These are phyloP conservation scores for Drosophila vallismaia DNA, from an alignment of 2,888 invertebrate genomes.

Conservation along the genomic window DNA sequence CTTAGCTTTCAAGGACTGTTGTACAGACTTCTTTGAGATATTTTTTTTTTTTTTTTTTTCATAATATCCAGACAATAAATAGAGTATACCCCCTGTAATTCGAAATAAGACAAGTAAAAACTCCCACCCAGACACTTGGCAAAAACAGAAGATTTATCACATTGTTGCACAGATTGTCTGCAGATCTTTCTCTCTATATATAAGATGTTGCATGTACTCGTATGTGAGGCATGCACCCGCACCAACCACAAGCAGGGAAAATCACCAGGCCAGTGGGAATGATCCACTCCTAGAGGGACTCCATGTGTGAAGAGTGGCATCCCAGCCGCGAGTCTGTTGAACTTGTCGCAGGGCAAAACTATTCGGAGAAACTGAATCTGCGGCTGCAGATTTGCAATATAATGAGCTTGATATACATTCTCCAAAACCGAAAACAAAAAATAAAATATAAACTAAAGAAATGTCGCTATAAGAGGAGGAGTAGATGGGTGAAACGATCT, in stretches of 20 bases:
- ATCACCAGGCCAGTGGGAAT: constrained; percentile 8
- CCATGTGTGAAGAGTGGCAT: constrained; percentile 33
- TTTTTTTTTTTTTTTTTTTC: background rate
- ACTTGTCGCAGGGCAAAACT: constrained; percentile 64
- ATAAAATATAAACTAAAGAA: background rate
- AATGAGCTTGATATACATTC: constrained; percentile 76
- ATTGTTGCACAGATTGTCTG: constrained; percentile 81
- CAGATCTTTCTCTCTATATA: constrained; percentile 55
- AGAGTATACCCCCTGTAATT: constrained; percentile 20
- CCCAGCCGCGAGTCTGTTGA: constrained; percentile 64
- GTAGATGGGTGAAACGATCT: constrained; percentile 25
- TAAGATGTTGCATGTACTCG: constrained; percentile 23
- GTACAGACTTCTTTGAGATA: background rate
- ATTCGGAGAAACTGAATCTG: constrained; percentile 52
- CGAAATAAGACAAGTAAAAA: constrained; percentile 49
- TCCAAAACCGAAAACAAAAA: constrained; percentile 47
- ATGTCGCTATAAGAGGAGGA: constrained; percentile 57
- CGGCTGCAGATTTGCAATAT: constrained; percentile 72
- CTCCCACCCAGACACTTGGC: constrained; percentile 70
- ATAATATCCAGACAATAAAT: background rate
- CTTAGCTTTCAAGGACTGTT: background rate
- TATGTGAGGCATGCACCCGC: constrained; percentile 67
- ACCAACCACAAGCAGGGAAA: constrained; percentile 61
- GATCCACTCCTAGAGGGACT: constrained; percentile 23
- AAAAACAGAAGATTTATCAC: constrained; percentile 80